phyloP scores from a whole-genome alignment of 1,140 invertebrate species.

The Andricus grossulariae region DNA sequence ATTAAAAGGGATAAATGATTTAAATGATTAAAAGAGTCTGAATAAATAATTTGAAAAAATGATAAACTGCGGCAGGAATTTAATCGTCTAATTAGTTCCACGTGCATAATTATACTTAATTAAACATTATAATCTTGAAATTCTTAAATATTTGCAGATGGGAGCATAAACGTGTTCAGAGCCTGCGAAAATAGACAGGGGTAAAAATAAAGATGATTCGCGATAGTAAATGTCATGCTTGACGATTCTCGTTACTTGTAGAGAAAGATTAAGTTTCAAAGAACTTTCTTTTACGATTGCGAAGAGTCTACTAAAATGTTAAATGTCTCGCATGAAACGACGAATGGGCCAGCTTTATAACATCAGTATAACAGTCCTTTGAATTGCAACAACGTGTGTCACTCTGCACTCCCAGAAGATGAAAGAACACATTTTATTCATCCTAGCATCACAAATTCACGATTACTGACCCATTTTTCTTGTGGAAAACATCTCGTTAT shows the following conservation, averaged over 20 bases:
- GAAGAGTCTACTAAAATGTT: constrained; percentile 29
- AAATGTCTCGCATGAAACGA: constrained; percentile 19
- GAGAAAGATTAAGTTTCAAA: constrained; percentile 27
- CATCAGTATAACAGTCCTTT: not conserved
- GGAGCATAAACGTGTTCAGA: not conserved
- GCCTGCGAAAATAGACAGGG: not conserved
- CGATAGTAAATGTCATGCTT: constrained; percentile 16
- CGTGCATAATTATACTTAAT: not conserved
- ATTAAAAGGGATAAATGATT: too few relatives aligned
- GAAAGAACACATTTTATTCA: not conserved
- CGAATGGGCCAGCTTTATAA: constrained; percentile 17
- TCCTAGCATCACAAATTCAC: not conserved
- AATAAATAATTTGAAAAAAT: too few relatives aligned
- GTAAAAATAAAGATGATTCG: constrained; percentile 21
- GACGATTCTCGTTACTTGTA: constrained; percentile 26
- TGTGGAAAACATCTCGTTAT: not conserved
- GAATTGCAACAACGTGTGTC: constrained; percentile 5
- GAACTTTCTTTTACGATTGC: constrained; percentile 25
- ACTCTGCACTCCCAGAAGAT: not conserved
- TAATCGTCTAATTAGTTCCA: not conserved
- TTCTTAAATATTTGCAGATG: constrained; percentile 7
- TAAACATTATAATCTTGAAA: not conserved
- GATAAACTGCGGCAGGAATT: too few relatives aligned
- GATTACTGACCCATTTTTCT: constrained; percentile 12
- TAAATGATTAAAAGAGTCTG: too few relatives aligned